phyloP scores from a whole-genome alignment of 2,888 invertebrate genomes.

The Tethea ocularis region DNA sequence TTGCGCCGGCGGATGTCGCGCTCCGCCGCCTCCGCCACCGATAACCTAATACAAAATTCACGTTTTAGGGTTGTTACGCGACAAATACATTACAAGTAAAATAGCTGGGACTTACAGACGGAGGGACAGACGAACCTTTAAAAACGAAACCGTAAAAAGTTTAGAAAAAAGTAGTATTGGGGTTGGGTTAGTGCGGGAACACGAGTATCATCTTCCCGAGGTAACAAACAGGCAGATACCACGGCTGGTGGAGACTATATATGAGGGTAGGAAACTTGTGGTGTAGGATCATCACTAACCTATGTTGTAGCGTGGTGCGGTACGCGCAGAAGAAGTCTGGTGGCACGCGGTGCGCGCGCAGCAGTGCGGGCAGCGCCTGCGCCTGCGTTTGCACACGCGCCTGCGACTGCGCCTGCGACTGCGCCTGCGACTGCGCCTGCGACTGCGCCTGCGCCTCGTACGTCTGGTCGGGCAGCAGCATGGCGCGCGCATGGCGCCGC shows the following conservation, averaged over 20 bases:
- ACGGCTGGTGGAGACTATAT: too few species aligned
- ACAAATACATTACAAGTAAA: too few species aligned
- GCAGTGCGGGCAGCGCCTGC: conserved; percentile 63
- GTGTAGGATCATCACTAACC: background rate
- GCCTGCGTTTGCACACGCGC: conserved; percentile 79
- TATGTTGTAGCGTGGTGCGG: conserved; percentile 42
- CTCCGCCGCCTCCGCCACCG: conserved; percentile 9
- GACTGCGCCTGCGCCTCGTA: conserved; percentile 83
- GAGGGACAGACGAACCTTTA: too few species aligned
- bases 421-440: conserved; percentile 66
- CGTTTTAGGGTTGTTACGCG: too few species aligned
- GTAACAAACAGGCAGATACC: too few species aligned
- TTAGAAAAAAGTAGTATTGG: too few species aligned
- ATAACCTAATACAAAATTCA: conserved; percentile 8
- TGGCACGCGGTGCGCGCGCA: conserved; percentile 85
- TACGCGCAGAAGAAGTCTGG: conserved; percentile 91
- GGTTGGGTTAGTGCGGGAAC: too few species aligned
- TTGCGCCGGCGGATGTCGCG: background rate
- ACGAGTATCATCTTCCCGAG: too few species aligned
- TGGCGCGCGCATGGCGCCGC: conserved; percentile 75
- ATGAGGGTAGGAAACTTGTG: too few species aligned
- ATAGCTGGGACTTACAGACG: too few species aligned
- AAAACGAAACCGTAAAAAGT: too few species aligned
- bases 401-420: conserved; percentile 68
- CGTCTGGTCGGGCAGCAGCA: conserved; percentile 91